These are phyloP conservation scores for Crypturellus undulatus DNA, from an alignment of 2,113 vertebrate genomes.

Conservation along the genomic window DNA sequence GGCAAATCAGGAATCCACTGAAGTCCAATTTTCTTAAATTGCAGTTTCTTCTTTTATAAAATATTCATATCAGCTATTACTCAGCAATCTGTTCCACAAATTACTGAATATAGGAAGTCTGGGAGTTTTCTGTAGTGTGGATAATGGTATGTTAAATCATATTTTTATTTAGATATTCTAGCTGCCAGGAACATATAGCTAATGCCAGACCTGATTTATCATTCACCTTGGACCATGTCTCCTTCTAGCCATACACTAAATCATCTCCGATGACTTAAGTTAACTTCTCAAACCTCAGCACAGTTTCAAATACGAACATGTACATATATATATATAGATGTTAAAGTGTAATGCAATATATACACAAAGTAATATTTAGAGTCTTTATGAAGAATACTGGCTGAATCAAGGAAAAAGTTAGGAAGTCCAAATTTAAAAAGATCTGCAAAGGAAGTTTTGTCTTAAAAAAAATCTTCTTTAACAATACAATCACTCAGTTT, in stretches of 20 bases:
- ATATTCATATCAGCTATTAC: background rate
- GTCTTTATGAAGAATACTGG: background rate
- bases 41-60: background rate
- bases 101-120: background rate
- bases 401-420: background rate
- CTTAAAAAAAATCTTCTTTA: background rate
- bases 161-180: slow-evolving; percentile 21
- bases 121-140: background rate
- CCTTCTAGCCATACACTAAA: background rate
- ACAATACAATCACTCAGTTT: accelerated
- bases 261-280: background rate
- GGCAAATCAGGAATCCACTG: background rate
- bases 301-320: background rate
- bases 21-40: background rate
- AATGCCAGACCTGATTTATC: slow-evolving; percentile 2
- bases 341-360: background rate
- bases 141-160: background rate
- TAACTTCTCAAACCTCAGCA: background rate
- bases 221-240: background rate
- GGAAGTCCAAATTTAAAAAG: background rate
- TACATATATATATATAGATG: background rate
- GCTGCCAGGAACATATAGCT: background rate
- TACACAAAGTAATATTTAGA: background rate
- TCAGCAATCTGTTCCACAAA: background rate
- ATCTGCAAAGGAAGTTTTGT: background rate